Percentiles rank a stretch among this genome's conserved stretches.
Evolutionary conservation across 1,140 invertebrate species (phyloP).

Genomic region (Pinna nobilis): DNA sequence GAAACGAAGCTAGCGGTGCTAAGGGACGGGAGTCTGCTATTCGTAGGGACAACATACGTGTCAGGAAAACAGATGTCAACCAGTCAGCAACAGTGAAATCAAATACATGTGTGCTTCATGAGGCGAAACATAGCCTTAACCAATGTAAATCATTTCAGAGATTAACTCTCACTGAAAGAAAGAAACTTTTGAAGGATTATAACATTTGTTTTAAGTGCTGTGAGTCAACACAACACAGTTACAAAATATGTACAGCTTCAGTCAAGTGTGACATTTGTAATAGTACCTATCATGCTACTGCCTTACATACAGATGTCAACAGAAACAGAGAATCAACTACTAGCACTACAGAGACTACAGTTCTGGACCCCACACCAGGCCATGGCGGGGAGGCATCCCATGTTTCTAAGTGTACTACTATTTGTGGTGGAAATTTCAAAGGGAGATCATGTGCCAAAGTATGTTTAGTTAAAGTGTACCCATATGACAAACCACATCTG

Average conservation of each 20-base stretch:
- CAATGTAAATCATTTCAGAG: conserved; percentile 2
- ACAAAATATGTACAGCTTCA: neutral
- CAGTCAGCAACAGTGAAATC: neutral
- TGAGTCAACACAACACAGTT: neutral
- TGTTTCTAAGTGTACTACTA: conserved; percentile 18
- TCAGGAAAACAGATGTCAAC: neutral
- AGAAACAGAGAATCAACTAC: neutral
- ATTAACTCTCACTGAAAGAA: neutral
- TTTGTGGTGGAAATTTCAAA: conserved; percentile 24
- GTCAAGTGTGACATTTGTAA: neutral
- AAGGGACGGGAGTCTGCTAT: too few species aligned
- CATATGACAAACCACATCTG: conserved; percentile 15
- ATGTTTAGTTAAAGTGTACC: conserved; percentile 32
- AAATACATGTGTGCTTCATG: conserved; percentile 13
- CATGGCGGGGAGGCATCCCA: neutral
- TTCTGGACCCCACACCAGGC: neutral
- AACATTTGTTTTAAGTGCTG: conserved; percentile 17
- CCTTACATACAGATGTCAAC: neutral
- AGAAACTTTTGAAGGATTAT: conserved; percentile 4
- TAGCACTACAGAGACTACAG: too few species aligned
- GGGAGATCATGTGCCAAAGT: conserved; percentile 44
- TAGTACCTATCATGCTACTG: conserved; percentile 4
- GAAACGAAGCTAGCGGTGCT: too few species aligned
- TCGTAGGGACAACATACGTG: too few species aligned
- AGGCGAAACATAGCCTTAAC: neutral